Evolutionary conservation across 2,888 invertebrate species (phyloP).

Genomic region (Drosophila conformis): DNA sequence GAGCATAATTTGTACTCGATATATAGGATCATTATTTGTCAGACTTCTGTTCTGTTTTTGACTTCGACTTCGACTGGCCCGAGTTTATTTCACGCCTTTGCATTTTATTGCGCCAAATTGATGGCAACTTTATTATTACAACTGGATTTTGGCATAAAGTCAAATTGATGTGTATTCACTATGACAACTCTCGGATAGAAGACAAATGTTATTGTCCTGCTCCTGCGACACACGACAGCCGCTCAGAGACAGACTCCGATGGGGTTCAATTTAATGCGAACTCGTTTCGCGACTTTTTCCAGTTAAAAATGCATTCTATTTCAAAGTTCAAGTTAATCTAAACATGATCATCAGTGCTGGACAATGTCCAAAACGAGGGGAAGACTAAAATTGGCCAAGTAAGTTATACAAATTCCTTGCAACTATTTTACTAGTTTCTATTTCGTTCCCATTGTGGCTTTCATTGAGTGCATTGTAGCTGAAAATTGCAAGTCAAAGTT

Average conservation of each 20-base stretch:
- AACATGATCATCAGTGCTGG: neutral
- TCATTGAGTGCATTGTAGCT: neutral
- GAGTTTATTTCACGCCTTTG: slow-evolving; percentile 48
- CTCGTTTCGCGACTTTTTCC: neutral
- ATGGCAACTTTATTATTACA: slow-evolving; percentile 64
- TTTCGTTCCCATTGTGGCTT: neutral
- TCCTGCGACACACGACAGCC: neutral
- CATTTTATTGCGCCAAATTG: slow-evolving; percentile 60
- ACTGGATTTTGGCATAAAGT: slow-evolving; percentile 66
- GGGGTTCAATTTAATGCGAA: neutral
- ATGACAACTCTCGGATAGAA: neutral
- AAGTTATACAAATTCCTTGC: neutral
- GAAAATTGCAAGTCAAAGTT: slow-evolving; percentile 2
- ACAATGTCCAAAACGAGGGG: neutral
- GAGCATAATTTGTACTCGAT: neutral
- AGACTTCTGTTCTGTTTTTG: neutral
- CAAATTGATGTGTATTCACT: slow-evolving; percentile 21
- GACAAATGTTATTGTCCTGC: neutral
- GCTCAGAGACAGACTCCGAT: neutral
- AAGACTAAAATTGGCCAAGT: neutral
- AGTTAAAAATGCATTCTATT: neutral
- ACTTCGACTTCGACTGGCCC: neutral
- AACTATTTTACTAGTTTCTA: neutral
- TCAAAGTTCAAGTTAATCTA: neutral
- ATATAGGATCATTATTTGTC: slow-evolving; percentile 8